Conservation (phyloP, 2,797 vertebrate species). For the Macropodus opercularis region DNA sequence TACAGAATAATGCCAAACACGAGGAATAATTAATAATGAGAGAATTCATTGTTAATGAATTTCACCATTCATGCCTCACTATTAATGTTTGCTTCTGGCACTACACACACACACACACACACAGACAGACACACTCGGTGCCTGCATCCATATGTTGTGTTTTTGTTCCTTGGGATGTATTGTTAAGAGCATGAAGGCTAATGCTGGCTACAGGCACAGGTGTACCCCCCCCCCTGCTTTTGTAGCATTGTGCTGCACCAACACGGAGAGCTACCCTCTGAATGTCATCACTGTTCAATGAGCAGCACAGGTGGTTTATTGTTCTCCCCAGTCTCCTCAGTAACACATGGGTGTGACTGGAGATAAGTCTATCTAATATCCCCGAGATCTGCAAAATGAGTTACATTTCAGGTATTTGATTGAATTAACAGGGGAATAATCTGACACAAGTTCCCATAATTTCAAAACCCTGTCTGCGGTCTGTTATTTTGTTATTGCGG, state of each 20-base stretch:
- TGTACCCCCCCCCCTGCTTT: slow-evolving; percentile 60
- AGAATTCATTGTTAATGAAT: slow-evolving; percentile 71
- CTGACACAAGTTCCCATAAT: slow-evolving; percentile 23
- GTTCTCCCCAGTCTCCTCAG: slow-evolving; percentile 66
- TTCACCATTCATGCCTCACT: slow-evolving; percentile 70
- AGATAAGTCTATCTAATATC: slow-evolving; percentile 43
- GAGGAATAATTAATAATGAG: slow-evolving; percentile 69
- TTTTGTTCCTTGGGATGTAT: slow-evolving; percentile 47
- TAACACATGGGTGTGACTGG: slow-evolving; percentile 64
- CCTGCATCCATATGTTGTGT: slow-evolving; percentile 38
- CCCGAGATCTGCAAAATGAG: slow-evolving; percentile 44
- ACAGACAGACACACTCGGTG: slow-evolving; percentile 27
- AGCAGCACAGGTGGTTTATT: slow-evolving; percentile 80
- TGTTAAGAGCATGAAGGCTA: slow-evolving; percentile 60
- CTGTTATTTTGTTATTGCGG: slow-evolving; percentile 36
- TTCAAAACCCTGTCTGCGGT: slow-evolving; percentile 28
- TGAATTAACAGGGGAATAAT: slow-evolving; percentile 49
- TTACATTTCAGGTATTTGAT: slow-evolving; percentile 48
- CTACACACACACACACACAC: slow-evolving; percentile 28
- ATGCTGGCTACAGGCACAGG: slow-evolving; percentile 71
- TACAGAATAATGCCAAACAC: slow-evolving; percentile 55
- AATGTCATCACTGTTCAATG: slow-evolving; percentile 78
- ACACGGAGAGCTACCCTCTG: slow-evolving; percentile 63
- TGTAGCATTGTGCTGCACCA: slow-evolving; percentile 48
- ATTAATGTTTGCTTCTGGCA: slow-evolving; percentile 66